Evolutionary conservation across 1,140 invertebrate genomes (phyloP).

Genomic region (Reticulitermes speratus): DNA sequence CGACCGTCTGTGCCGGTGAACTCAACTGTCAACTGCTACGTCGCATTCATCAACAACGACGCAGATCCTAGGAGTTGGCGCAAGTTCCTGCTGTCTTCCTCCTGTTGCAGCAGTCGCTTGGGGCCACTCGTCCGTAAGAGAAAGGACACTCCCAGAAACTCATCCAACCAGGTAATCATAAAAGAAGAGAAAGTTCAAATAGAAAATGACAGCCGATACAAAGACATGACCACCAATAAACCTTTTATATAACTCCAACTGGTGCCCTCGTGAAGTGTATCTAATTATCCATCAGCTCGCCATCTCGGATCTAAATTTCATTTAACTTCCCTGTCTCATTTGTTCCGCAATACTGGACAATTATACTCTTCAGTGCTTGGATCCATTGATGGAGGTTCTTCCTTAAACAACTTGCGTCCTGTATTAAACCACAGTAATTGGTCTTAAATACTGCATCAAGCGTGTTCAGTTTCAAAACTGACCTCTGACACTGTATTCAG

Average conservation of each 20-base stretch:
- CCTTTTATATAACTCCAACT: neutral
- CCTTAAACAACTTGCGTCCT: neutral
- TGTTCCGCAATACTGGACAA: neutral
- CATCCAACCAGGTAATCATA: conserved; percentile 15
- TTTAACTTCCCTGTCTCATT: neutral
- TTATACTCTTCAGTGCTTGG: neutral
- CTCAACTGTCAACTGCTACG: neutral
- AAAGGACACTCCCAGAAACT: neutral
- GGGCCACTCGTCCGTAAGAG: neutral
- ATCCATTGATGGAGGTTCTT: neutral
- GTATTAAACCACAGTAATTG: neutral
- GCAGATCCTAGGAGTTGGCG: neutral
- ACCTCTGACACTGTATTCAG: neutral
- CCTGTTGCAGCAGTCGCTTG: neutral
- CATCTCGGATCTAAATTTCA: neutral
- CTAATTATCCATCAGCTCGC: neutral
- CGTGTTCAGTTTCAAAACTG: neutral
- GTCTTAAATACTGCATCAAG: neutral
- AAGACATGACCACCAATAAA: neutral
- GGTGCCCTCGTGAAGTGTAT: neutral
- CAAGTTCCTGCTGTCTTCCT: neutral
- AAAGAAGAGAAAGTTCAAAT: neutral
- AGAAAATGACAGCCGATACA: neutral
- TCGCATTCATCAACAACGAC: neutral
- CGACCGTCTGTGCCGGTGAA: neutral